Evolutionary conservation across 2,113 vertebrate genomes (phyloP).

Genomic region (Rhabdornis inornatus): DNA sequence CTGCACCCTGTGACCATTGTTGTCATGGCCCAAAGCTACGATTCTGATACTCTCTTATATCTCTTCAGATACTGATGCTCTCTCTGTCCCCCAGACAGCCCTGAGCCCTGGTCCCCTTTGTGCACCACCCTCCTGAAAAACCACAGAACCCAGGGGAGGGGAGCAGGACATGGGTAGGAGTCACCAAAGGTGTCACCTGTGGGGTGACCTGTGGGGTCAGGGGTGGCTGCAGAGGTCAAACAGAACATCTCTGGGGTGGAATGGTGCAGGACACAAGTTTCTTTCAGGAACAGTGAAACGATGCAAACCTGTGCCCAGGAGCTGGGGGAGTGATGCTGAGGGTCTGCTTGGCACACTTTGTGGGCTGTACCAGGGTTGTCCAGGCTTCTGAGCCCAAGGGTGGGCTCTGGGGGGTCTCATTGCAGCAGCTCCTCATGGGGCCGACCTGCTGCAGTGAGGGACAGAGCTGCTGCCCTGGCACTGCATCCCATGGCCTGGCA

Average conservation of each 20-base stretch:
- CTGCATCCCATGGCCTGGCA: background rate
- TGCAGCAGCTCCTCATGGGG: background rate
- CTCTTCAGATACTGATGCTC: background rate
- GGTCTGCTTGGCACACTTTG: background rate
- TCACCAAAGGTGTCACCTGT: background rate
- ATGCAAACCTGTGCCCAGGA: background rate
- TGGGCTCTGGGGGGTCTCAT: background rate
- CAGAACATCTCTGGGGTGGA: background rate
- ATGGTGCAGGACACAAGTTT: background rate
- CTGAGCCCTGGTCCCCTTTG: background rate
- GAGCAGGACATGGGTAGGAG: background rate
- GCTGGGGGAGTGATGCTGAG: background rate
- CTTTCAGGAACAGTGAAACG: background rate
- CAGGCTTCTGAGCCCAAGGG: background rate
- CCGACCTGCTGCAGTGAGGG: background rate
- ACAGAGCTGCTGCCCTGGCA: background rate
- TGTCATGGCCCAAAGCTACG: background rate
- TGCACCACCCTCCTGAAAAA: background rate
- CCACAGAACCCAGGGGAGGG: fast-evolving
- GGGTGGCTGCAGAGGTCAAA: background rate
- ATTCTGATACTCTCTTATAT: too few relatives aligned
- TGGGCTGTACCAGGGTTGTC: fast-evolving
- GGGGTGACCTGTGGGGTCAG: background rate
- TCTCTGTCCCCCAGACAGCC: background rate
- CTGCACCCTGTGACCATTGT: background rate